phyloP scores from a whole-genome alignment of 2,888 invertebrate species.

The Mimumesa dahlbomi region DNA sequence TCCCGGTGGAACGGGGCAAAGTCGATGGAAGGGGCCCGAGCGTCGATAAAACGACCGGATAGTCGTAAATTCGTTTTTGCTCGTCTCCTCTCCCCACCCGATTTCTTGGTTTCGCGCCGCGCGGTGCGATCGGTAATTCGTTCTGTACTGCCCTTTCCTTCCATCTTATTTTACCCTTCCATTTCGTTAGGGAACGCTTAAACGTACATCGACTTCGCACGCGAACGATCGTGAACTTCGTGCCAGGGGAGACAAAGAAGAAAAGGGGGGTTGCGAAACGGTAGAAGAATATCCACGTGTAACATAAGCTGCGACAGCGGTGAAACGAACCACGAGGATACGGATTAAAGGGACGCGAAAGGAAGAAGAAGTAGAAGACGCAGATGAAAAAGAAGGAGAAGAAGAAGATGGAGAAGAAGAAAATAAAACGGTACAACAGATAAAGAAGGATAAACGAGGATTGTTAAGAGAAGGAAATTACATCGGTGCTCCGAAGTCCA shows the following conservation, averaged over 20 bases:
- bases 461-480: constrained; percentile 71
- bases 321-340: constrained; percentile 9
- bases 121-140: constrained; percentile 55
- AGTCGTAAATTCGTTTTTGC: constrained; percentile 63
- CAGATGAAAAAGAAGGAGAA: constrained; percentile 4
- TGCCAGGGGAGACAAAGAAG: constrained; percentile 12
- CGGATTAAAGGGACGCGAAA: constrained; percentile 15
- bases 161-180: not conserved
- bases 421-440: not conserved
- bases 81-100: constrained; percentile 17
- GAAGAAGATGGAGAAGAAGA: constrained; percentile 18
- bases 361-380: constrained; percentile 3
- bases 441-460: constrained; percentile 32
- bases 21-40: constrained; percentile 1
- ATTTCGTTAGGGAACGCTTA: constrained; percentile 31
- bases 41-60: constrained; percentile 57
- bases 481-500: constrained; percentile 59
- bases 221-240: constrained; percentile 48
- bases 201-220: constrained; percentile 55
- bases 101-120: constrained; percentile 41
- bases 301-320: constrained; percentile 47
- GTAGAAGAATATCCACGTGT: constrained; percentile 54
- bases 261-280: constrained; percentile 2
- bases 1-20: not conserved
- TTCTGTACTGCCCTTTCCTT: constrained; percentile 15